A percentile compares a stretch with the other conserved stretches of the same genome.
phyloP scores from a whole-genome alignment of 2,797 vertebrate species.

The Thalassophryne amazonica region DNA sequence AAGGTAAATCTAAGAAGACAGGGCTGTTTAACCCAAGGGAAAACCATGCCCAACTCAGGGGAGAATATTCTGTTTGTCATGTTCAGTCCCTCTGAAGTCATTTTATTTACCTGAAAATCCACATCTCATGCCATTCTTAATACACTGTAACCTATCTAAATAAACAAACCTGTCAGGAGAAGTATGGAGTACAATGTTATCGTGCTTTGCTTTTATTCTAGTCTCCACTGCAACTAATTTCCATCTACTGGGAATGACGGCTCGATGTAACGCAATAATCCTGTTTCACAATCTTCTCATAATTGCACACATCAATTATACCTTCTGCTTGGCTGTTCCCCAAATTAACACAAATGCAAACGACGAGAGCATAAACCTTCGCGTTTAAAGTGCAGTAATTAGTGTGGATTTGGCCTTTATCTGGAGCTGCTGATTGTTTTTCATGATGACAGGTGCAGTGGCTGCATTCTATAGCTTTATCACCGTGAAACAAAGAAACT shows the following conservation, averaged over 20 bases:
- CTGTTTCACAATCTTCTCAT: conserved; percentile 49
- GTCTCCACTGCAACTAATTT: conserved; percentile 12
- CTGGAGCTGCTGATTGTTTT: conserved; percentile 55
- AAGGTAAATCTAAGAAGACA: conserved; percentile 37
- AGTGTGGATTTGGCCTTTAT: conserved; percentile 55
- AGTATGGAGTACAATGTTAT: conserved; percentile 6
- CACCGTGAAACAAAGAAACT: conserved; percentile 41
- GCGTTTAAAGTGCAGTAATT: conserved; percentile 57
- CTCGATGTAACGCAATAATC: conserved; percentile 42
- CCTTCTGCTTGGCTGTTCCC: conserved; percentile 35
- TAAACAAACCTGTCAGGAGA: conserved; percentile 22
- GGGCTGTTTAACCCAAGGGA: conserved; percentile 41
- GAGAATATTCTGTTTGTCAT: conserved; percentile 20
- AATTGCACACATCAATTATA: conserved; percentile 48
- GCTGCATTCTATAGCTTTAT: conserved; percentile 59
- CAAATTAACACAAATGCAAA: conserved; percentile 50
- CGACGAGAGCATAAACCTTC: conserved; percentile 41
- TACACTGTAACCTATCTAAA: not conserved
- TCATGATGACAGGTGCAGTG: conserved; percentile 21
- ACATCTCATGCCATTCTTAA: conserved; percentile 16
- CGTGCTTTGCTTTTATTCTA: conserved; percentile 11
- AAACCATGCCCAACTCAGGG: conserved; percentile 17
- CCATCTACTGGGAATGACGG: conserved; percentile 6
- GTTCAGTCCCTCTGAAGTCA: conserved; percentile 18
- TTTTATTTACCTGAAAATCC: conserved; percentile 44